A percentile compares a stretch with the other conserved stretches of the same genome.
Conservation (phyloP, 2,888 invertebrate genomes). For the Eupithecia insigniata region DNA sequence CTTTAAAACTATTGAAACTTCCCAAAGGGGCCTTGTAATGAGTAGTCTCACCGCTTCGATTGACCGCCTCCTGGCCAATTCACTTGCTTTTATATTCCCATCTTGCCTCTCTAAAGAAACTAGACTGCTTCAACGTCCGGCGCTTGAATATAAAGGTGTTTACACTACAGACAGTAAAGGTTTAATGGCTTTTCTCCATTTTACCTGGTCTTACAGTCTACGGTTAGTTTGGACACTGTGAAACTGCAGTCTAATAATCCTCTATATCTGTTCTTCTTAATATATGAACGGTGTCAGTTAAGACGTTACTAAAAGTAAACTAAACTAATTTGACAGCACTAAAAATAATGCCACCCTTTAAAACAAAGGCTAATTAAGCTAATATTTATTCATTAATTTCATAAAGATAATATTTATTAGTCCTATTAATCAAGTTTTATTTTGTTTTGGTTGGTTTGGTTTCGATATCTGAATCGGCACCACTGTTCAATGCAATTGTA, state of each 20-base stretch:
- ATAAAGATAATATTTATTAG: neutral
- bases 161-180: conserved; percentile 46
- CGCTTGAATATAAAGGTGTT: conserved; percentile 60
- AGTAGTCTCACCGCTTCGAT: conserved; percentile 76
- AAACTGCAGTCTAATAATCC: neutral
- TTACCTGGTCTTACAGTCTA: conserved; percentile 7
- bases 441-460: neutral
- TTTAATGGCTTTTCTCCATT: conserved; percentile 25
- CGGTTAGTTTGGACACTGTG: neutral
- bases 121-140: conserved; percentile 52
- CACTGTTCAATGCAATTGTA: neutral
- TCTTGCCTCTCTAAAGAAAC: conserved; percentile 65
- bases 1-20: conserved; percentile 42
- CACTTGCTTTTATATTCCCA: conserved; percentile 73
- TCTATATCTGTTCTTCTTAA: neutral
- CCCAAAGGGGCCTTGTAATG: conserved; percentile 65
- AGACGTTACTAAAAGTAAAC: neutral
- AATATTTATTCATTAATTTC: too few relatives aligned
- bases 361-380: too few relatives aligned
- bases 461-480: too few relatives aligned
- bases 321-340: neutral
- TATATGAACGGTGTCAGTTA: neutral
- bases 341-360: neutral
- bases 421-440: neutral
- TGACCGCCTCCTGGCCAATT: conserved; percentile 76